Evolutionary conservation across 2,888 invertebrate genomes (phyloP), one percentile per base, ranked within the genome.

Genomic region (Rugalucina vietnamica): DNA sequence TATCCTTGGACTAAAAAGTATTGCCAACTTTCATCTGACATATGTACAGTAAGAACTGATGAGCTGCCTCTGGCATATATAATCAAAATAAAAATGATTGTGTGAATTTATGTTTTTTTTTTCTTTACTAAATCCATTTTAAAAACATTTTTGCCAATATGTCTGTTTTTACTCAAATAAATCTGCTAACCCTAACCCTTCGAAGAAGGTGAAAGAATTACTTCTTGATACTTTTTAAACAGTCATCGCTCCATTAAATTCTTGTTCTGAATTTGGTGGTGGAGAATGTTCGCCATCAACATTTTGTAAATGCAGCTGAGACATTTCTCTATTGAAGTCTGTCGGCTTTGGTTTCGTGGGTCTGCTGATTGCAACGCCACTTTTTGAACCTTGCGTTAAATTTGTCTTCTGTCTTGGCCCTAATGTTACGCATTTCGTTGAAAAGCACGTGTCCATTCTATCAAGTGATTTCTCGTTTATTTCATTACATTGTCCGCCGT

Each of bases 361-460:
- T 27, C 60, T 60, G 27, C 27, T 3, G 24, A 29, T 60, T 29
- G 29, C 60, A 24, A n/a, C 18, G 36, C 54, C 8, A 37, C 54
- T n/a, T 27, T 69, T 32, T 65, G 69, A 21, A 54, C 27, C 34
- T 43, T 84, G 37, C 27, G 84, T 85, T 21, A 84, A 71, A 8
- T 80, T 87, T 0, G 89, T 88, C 71, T 84, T 88, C 21, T 87
- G 81, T 27, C 91, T 84, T 10, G 81, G 82, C 8, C 89, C 89
- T 32, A 90, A 76, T 3, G 84, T 81, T 18, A 89, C 81, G 1
- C 88, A 82, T 10, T 81, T 83, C 3, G 91, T 88, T 8, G 90
- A 89, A 75, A 92, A 89, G 69, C 85, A 90, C n/a, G 88, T 86
- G 29, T 90, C 90, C n/a, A 87, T 85, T 32, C 88, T 79, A 12